Evolutionary conservation across 2,113 vertebrate genomes (phyloP).

Genomic region (Catagonus wagneri): DNA sequence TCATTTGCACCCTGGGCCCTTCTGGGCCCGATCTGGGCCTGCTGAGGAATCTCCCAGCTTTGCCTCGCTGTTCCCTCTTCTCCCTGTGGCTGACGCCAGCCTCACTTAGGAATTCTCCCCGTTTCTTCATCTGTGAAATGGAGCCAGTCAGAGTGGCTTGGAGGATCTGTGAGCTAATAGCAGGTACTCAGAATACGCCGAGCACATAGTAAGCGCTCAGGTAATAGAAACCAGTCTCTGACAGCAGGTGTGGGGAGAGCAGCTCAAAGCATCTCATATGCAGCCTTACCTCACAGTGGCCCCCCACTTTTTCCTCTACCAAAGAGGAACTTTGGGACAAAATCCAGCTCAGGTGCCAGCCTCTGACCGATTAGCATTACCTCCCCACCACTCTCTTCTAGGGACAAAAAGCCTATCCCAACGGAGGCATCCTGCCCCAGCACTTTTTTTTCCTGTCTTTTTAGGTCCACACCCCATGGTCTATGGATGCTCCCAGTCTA

Average conservation of each 20-base stretch:
- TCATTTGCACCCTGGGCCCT: not conserved
- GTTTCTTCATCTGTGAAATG: slow-evolving; percentile 44
- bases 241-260: not conserved
- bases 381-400: not conserved
- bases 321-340: not conserved
- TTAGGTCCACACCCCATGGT: too few relatives aligned
- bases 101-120: not conserved
- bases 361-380: not conserved
- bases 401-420: not conserved
- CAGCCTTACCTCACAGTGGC: not conserved
- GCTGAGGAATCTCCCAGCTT: not conserved
- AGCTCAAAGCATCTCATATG: not conserved
- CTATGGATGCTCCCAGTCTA: too few relatives aligned
- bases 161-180: not conserved
- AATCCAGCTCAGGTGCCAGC: not conserved
- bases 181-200: not conserved
- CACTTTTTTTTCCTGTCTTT: too few relatives aligned
- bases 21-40: not conserved
- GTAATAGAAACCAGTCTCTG: not conserved
- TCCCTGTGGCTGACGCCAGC: not conserved
- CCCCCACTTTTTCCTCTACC: not conserved
- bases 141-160: not conserved
- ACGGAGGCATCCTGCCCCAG: not conserved
- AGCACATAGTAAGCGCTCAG: not conserved
- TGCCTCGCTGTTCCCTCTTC: not conserved